Conservation (phyloP, 1,140 invertebrate genomes). For the Euura lappo region DNA sequence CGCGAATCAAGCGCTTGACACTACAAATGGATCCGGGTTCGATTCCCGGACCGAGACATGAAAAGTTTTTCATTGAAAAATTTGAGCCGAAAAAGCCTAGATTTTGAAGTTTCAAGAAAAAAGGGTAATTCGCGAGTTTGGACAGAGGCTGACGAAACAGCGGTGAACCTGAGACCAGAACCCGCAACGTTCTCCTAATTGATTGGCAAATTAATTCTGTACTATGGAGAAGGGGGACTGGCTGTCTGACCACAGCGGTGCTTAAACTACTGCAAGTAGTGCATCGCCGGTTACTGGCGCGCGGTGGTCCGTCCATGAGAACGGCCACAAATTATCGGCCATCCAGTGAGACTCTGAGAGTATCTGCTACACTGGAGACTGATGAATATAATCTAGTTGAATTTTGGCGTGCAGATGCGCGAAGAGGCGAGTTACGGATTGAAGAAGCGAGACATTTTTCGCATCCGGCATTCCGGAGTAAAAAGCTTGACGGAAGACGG, state of each 20-base stretch:
- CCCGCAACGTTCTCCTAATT: neutral
- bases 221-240: neutral
- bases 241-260: neutral
- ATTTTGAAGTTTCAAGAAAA: no score
- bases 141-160: no score
- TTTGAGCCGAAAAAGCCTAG: no score
- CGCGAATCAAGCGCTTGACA: no score
- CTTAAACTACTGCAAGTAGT: constrained; percentile 5
- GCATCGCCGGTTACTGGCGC: neutral
- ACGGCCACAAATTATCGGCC: neutral
- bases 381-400: no score
- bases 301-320: neutral
- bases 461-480: no score
- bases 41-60: no score
- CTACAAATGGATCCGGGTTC: no score
- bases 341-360: neutral
- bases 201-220: neutral
- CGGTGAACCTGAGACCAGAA: no score
- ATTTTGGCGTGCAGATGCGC: neutral
- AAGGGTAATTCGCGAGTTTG: no score
- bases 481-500: neutral
- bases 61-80: no score
- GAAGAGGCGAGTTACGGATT: neutral
- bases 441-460: neutral
- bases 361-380: neutral